These are phyloP conservation scores for Thamnaconus septentrionalis DNA, from an alignment of 2,113 vertebrate species.

Conservation along the genomic window DNA sequence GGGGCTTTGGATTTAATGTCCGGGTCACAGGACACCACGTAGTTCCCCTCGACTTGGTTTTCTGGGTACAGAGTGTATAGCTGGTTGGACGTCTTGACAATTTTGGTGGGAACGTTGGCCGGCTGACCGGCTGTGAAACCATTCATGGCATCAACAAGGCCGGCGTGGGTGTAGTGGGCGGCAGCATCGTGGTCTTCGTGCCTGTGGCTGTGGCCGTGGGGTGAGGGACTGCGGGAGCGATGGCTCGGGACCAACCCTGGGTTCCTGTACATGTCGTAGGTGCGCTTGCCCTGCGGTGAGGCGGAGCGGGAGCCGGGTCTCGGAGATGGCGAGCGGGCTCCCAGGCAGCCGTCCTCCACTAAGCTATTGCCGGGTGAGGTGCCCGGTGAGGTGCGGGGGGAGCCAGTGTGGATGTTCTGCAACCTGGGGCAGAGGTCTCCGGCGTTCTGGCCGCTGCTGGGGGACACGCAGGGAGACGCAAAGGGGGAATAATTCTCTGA, in stretches of 20 bases:
- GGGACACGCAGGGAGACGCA: conserved; percentile 96
- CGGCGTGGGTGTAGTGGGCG: conserved; percentile 67
- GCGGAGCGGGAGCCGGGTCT: conserved; percentile 89
- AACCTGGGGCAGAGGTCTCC: conserved; percentile 93
- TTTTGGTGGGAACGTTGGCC: conserved; percentile 87
- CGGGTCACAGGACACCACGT: conserved; percentile 86
- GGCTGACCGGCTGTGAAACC: conserved; percentile 79
- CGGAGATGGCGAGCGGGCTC: conserved; percentile 87
- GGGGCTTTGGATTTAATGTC: conserved; percentile 84
- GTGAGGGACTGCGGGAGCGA: conserved; percentile 92
- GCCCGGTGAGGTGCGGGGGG: conserved; percentile 89
- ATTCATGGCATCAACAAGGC: conserved; percentile 82
- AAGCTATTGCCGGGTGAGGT: conserved; percentile 90
- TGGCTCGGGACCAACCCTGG: conserved; percentile 78
- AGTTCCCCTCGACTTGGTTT: conserved; percentile 82
- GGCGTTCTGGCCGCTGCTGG: conserved; percentile 86
- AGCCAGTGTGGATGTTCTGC: conserved; percentile 96
- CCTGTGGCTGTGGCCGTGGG: conserved; percentile 69
- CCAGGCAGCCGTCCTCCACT: conserved; percentile 87
- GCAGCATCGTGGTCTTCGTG: conserved; percentile 78
- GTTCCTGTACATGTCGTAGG: conserved; percentile 89
- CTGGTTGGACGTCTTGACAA: conserved; percentile 90
- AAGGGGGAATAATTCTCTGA: conserved; percentile 94
- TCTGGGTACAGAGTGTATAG: conserved; percentile 81
- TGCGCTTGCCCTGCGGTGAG: conserved; percentile 94